Evolutionary conservation across 2,113 vertebrate species (phyloP).

Genomic region (Corydoras sp.): DNA sequence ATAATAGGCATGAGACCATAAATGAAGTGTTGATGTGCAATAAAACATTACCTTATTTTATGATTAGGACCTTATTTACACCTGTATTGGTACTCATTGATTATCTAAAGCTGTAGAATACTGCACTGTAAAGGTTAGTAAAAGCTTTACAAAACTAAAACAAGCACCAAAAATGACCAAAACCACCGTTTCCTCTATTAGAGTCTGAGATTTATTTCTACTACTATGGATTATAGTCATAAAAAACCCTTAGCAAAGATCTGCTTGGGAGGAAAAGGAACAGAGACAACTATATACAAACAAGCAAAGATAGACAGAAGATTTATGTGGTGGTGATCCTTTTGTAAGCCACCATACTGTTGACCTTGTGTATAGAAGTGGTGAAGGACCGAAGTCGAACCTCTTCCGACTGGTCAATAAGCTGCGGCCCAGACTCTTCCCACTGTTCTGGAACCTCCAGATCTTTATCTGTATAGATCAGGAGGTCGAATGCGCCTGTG

Average conservation of each 20-base stretch:
- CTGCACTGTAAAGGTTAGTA: too few species aligned
- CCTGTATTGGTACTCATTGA: too few species aligned
- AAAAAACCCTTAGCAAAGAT: slow-evolving; percentile 25
- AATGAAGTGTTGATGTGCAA: too few species aligned
- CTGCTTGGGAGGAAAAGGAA: slow-evolving; percentile 1
- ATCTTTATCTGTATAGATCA: slow-evolving; percentile 93
- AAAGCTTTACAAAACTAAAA: background rate
- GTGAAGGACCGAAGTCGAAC: slow-evolving; percentile 91
- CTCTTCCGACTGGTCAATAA: slow-evolving; percentile 86
- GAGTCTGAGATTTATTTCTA: slow-evolving; percentile 26
- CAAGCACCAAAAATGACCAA: background rate
- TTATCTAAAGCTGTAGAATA: too few species aligned
- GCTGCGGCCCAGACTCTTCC: slow-evolving; percentile 92
- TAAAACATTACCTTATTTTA: too few species aligned
- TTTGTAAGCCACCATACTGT: slow-evolving; percentile 87
- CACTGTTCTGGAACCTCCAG: slow-evolving; percentile 86
- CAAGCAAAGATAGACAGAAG: background rate
- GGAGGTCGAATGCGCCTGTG: slow-evolving; percentile 92
- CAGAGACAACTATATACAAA: slow-evolving; percentile 38
- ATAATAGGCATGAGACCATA: too few species aligned
- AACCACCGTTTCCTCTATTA: background rate
- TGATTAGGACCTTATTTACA: too few species aligned
- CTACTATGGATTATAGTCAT: slow-evolving; percentile 21
- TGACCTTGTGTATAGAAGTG: slow-evolving; percentile 92
- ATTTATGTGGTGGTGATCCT: slow-evolving; percentile 62